Conservation (phyloP, 1,140 invertebrate species). For the Drosophila pectinifera region DNA sequence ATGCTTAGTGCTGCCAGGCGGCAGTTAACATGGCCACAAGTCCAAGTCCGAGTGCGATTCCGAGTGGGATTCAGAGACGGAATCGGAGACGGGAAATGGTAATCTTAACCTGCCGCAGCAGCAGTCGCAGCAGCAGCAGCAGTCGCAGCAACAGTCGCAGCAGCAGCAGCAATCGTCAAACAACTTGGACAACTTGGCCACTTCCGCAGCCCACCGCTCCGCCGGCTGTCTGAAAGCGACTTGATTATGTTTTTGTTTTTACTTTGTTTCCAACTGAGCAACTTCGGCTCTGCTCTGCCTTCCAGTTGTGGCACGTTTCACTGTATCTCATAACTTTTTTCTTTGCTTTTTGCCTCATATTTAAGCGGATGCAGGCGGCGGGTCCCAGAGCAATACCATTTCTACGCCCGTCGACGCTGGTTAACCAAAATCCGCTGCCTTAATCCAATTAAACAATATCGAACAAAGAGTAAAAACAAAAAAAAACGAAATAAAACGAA, state of each 20-base stretch:
- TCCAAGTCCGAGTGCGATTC: constrained; percentile 20
- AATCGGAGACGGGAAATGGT: not conserved
- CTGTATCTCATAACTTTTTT: constrained; percentile 65
- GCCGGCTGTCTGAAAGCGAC: constrained; percentile 40
- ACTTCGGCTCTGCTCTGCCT: constrained; percentile 53
- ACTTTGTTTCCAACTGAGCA: constrained; percentile 66
- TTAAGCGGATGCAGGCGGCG: constrained; percentile 59
- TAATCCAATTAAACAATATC: constrained; percentile 19
- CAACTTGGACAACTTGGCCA: constrained; percentile 27
- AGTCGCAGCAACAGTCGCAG: not conserved
- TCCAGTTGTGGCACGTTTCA: constrained; percentile 69
- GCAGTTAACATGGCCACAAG: constrained; percentile 47
- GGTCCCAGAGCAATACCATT: constrained; percentile 71
- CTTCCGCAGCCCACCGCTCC: constrained; percentile 10
- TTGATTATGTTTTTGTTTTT: constrained; percentile 79
- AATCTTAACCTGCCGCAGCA: constrained; percentile 41
- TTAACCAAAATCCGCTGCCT: constrained; percentile 46
- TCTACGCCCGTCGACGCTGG: constrained; percentile 66
- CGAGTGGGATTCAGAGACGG: constrained; percentile 1
- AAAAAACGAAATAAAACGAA: too few relatives aligned
- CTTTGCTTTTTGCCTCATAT: constrained; percentile 74
- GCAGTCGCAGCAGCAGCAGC: not conserved
- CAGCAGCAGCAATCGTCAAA: not conserved
- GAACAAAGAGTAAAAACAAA: constrained; percentile 15
- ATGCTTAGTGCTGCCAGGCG: not conserved